Base-by-base conservation (phyloP, 1,140 invertebrate genomes). In the Rhagoletis zephyria region DNA sequence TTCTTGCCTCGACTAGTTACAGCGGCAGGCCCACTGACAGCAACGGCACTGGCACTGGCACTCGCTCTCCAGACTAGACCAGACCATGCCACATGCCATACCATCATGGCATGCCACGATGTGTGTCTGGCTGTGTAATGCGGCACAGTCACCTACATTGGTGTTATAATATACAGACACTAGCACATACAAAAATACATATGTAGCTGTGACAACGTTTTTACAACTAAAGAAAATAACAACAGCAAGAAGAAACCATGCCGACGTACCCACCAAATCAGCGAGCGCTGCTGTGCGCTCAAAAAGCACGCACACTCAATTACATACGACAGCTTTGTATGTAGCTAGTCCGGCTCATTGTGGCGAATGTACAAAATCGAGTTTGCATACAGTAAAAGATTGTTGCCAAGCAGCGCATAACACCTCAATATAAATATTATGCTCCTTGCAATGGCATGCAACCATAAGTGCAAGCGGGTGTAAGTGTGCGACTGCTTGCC, bases 71-170 rank as follows among this genome's bases (percentile, higher is more conserved):
- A 56, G 51, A 56, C 51, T 7, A 56, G 51, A 56, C 51, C 51
- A 56, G 30, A 30, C n/a, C 2, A 56, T 56, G 48, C 51, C 74
- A 56, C 74, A 81, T 81, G 74, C 74, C 48, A 81, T 30, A 7
- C 14, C n/a, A n/a, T 64, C 9, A 64, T 64, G 63, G 4, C 40
- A 30, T 19, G 74, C 74, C 74, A 81, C 48, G 45, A 30, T 56
- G 48, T 19, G n/a, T 9, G 30, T 81, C 6, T 81, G 74, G n/a
- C 30, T 30, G 30, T 30, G 30, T 30, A 30, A 30, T 81, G 74
- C 48, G 48, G 74, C 74, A 81, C 48, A 81, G 48, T 81, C 74
- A 81, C 74, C 74, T 56, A 81, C 74, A 81, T 81, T 81, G 6
- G 14, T 74, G 70, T 51, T 14, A 65, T 14, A 30, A 48, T 10